phyloP scores from a whole-genome alignment of 2,113 vertebrate genomes.

The Eudyptes chrysolophus region DNA sequence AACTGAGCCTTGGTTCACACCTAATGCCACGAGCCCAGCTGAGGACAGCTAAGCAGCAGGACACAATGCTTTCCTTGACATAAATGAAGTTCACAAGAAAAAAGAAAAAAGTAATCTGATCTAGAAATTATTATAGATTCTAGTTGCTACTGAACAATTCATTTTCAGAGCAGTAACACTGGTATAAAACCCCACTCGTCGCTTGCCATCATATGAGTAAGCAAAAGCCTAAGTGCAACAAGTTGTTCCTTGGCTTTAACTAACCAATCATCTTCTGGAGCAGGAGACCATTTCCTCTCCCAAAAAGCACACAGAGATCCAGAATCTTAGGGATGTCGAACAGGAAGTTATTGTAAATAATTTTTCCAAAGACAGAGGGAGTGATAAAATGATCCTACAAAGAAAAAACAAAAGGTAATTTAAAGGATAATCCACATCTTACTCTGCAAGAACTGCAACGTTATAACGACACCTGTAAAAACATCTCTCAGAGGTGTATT shows the following conservation, averaged over 20 bases:
- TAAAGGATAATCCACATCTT: background rate
- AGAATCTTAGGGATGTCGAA: constrained; percentile 98
- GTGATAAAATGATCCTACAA: constrained; percentile 91
- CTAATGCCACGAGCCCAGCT: accelerated
- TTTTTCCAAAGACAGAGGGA: constrained; percentile 90
- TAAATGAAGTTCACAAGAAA: background rate
- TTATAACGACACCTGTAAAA: background rate
- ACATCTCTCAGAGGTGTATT: background rate
- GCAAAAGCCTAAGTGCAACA: background rate
- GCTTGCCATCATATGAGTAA: background rate
- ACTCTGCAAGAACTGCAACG: background rate
- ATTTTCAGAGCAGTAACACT: background rate
- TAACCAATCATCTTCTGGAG: constrained; percentile 96
- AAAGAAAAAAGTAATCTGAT: background rate
- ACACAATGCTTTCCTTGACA: background rate
- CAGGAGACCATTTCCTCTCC: constrained; percentile 89
- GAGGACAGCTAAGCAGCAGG: background rate
- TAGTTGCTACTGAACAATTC: background rate
- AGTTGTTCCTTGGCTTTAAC: background rate
- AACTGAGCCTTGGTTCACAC: background rate
- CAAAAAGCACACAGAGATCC: constrained; percentile 95
- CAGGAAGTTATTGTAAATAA: constrained; percentile 95
- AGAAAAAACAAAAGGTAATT: background rate
- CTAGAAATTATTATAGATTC: background rate
- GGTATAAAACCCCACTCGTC: background rate